Base-by-base conservation (phyloP, 1,140 invertebrate genomes). In the Dufourea novaeangliae region DNA sequence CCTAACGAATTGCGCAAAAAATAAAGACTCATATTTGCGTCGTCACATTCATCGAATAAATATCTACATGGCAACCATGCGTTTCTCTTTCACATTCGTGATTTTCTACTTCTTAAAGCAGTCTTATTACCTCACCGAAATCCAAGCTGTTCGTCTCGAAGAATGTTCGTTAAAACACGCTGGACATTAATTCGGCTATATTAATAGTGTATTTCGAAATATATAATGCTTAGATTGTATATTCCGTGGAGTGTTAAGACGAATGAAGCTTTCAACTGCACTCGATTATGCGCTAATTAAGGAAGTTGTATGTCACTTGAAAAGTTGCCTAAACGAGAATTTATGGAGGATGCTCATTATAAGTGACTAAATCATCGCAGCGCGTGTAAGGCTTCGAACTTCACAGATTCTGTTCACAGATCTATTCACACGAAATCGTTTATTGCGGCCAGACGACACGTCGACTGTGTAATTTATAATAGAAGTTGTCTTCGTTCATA, bases 51-150 rank as follows among this genome's bases (percentile, higher is more conserved):
- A 20, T 63, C n/a, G 32, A 63, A 52, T 61, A 62, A 70, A 81
- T 61, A 77, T 77, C 39, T 81, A 63, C 25, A 82, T 69, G 46
- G 56, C 46, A 82, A 77, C 44, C 34, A n/a, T 37, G 5, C 29
- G 27, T 67, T 1, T 66, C 14, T 44, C 12, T 12, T 14, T 8
- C n/a, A 17, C 10, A 11, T 25, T 25, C 25, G 57, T 12, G 11
- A 29, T 54, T 29, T 25, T 29, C 41, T 46, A 52, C 4, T 25
- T 39, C 17, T 52, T 22, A 41, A 66, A 74, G 46, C 62, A 74
- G 71, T 74, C 62, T 74, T 74, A 29, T 74, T 66, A 32, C 17
- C 27, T 41, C 32, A 66, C 54, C 46, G 61, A 52, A 50, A 41
- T 27, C 22, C 20, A 8, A 27, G 1, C 25, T 2, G 14, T 29